Base-by-base conservation (phyloP, 2,113 vertebrate species). In the Blennius ocellaris region DNA sequence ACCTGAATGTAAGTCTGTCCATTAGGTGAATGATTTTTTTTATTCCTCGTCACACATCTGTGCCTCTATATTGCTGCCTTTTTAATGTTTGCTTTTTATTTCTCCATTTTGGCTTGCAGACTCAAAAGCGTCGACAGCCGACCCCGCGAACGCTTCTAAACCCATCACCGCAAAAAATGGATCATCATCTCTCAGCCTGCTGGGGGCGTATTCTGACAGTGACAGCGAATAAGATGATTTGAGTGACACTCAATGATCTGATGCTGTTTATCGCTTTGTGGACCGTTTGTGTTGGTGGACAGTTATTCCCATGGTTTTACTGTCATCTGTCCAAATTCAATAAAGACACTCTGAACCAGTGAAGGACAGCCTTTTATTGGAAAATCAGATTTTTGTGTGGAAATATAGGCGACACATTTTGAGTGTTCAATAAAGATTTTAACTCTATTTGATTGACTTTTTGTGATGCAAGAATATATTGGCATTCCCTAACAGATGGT, bases 171-270 rank as follows among this genome's bases (percentile, higher is more conserved):
- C 73, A 11, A 76, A 81, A 36, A 90, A 89, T 16, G 78, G 81
- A 2, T 93, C 93, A 1, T 94, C 93, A 7, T 94, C 94, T n/a
- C 92, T 95, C 64, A 92, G 93, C 83, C 91, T 95, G 68, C 82
- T 95, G 79, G 93, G 92, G 72, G 91, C 87, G 6, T 95, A 95
- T 87, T 93, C 92, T 44, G 93, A 94, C 90, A 95, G 94, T 11
- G 93, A 94, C 68, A 92, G 91, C 85, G 90, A 89, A 69, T 93
- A 76, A 89, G 57, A 63, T 43, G 21, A 21, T 38, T 53, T 68
- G 8, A 75, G 47, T 63, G 69, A 50, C 44, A 58, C n/a, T 12
- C 7, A 67, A 30, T 61, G 80, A 39, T 64, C 51, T 62, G 8
- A 50, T 45, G 7, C 1, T 52, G 10, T 60, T 43, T 57, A 69